Conservation (phyloP, 2,797 vertebrate species). For the Leuciscus waleckii region DNA sequence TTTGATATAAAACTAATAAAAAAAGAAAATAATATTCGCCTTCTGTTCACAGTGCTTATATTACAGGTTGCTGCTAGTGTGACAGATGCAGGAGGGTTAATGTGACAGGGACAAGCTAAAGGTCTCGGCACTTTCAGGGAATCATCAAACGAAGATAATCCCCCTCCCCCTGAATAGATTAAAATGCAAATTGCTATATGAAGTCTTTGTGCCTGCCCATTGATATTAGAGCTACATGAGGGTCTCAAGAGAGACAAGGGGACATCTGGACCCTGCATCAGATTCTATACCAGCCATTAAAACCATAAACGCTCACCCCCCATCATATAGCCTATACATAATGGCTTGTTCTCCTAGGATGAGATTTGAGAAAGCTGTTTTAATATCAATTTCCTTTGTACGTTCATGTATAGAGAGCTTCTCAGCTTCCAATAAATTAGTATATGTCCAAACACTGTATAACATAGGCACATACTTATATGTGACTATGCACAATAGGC, state of each 20-base stretch:
- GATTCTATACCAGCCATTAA: constrained; percentile 38
- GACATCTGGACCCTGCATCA: constrained; percentile 59
- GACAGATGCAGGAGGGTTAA: constrained; percentile 42
- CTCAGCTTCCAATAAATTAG: not conserved
- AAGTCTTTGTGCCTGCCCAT: constrained; percentile 54
- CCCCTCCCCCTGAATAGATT: constrained; percentile 48
- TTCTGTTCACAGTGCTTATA: not conserved
- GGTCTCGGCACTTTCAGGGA: constrained; percentile 40
- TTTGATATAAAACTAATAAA: no score
- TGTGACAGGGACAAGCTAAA: constrained; percentile 30
- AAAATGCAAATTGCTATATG: constrained; percentile 59
- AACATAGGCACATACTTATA: not conserved
- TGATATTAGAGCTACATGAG: constrained; percentile 53
- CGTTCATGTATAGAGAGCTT: not conserved
- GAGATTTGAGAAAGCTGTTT: constrained; percentile 2
- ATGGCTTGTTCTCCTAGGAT: constrained; percentile 24
- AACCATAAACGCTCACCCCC: not conserved
- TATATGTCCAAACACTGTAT: not conserved
- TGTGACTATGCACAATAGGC: not conserved
- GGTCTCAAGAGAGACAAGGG: constrained; percentile 47
- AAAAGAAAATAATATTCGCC: not conserved
- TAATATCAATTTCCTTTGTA: not conserved
- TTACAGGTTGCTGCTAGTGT: not conserved
- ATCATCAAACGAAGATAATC: constrained; percentile 38
- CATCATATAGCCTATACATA: not conserved